These are phyloP conservation scores for Anser cygnoides DNA, from an alignment of 2,113 vertebrate genomes.

Conservation along the genomic window DNA sequence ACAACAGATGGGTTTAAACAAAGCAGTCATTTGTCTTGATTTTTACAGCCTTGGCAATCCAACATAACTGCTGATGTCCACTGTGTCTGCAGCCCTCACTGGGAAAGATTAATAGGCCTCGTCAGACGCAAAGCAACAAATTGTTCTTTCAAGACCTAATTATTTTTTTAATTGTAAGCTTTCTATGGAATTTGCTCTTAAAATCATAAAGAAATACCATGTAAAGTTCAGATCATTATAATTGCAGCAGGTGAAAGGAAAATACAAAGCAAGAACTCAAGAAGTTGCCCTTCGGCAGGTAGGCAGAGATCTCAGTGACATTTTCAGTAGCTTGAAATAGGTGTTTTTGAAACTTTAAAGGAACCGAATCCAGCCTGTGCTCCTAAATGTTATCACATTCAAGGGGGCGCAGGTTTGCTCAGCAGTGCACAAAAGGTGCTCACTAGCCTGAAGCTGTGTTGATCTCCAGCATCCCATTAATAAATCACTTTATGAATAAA, in stretches of 20 bases:
- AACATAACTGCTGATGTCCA: neutral
- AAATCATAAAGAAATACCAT: neutral
- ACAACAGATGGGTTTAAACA: neutral
- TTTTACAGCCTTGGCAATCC: neutral
- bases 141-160: conserved; percentile 1
- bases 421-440: neutral
- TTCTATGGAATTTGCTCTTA: neutral
- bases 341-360: neutral
- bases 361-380: neutral
- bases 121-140: neutral
- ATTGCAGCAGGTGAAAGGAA: neutral
- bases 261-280: neutral
- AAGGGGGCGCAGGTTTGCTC: neutral
- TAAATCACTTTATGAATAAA: neutral
- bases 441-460: neutral
- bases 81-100: neutral
- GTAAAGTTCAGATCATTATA: neutral
- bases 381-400: neutral
- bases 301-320: neutral
- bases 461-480: neutral
- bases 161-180: conserved; percentile 9
- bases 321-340: neutral
- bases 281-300: neutral
- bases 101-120: neutral
- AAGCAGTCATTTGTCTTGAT: neutral